Base-by-base conservation (phyloP, 37 sponge, comb jelly and placozoan species). In the Spongia lamella region DNA sequence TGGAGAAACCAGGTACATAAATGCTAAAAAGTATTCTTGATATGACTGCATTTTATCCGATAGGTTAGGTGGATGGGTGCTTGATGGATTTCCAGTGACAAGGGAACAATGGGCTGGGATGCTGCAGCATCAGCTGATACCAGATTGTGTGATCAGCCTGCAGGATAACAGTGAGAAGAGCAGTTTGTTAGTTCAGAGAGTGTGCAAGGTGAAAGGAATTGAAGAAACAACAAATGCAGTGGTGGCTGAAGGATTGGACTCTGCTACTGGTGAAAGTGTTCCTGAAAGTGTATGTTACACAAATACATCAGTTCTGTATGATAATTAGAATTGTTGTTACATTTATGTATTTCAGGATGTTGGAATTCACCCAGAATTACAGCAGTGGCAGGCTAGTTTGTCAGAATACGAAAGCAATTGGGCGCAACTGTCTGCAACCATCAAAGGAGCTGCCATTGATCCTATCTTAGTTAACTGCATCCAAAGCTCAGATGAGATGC, bases 11-110 rank as follows among this genome's bases (percentile, higher is more conserved):
- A 20, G 22, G 84, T 83, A 68, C 25, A 9, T 9, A n/a, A n/a
- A n/a, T 59, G 11, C 61, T 43, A 9, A 13, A 7, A 59, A 14
- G 11, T 59, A 26, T 59, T 14, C 61, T 9, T 59, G 31, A 14
- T 9, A n/a, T 43, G 5, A 43, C 47, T 43, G 47, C 9, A 43
- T 60, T n/a, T 38, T 47, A 26, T 56, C 21, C 9, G 40, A 4
- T 52, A 89, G 89, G 30, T 83, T 76, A 84, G 98, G 98, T 51
- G 93, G 98, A 6, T 97, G 98, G 98, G 70, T 97, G 43, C 79
- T 97, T 56, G 98, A 97, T 81, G 91, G 91, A 20, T 92, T 97
- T 68, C 98, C 98, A 22, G 54, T 50, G 51, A 89, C 83, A 51
- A 79, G 84, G 58, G 98, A 97, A 13, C 88, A 97, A 56, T 97